Evolutionary conservation across 1,140 invertebrate genomes (phyloP), one percentile per base, ranked within the genome.

Genomic region (Campodea augens): DNA sequence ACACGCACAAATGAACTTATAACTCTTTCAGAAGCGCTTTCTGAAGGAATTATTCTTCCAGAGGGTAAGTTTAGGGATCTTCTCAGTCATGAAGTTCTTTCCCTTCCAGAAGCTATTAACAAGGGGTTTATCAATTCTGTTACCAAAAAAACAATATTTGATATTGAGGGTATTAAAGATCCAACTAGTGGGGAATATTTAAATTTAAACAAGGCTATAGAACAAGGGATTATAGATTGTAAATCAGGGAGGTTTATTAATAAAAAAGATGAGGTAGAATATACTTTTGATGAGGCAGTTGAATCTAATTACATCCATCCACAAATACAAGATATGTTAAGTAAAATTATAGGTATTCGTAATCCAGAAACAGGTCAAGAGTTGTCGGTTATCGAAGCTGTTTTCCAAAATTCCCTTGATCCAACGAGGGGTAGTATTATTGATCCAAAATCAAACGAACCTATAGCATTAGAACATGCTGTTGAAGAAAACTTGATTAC

Each of bases 81-180:
- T 44, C 68, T 73, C 47, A 79, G 75, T 0, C 68, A 69, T n/a
- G 74, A 83, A 60, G 60, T 71, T 18, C 69, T 83, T 12, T 70
- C 73, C 23, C 77, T 92, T 15, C 43, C 57, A 40, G 78, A 90
- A 57, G 89, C 88, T 4, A 78, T 89, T 3, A 78, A 84, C 56
- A 71, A 78, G 49, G 89, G 90, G 29, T 68, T 85, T n/a, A 78
- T 95, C 36, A 82, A 84, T 5, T 83, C 88, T 3, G 78, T 92
- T 3, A 73, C 77, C 10, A 80, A 84, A 57, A 82, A 83, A 60
- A 85, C 83, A 4, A 78, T 90, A 46, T 93, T 93, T 58, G 81
- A 93, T 58, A 85, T 92, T 45, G 84, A 88, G 52, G 87, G 81
- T 45, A 87, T 95, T 57, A 81, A 78, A 56, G 84, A 93, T 61